These are phyloP conservation scores for Drosophila biarmipes DNA, from an alignment of 1,140 invertebrate species.

Conservation along the genomic window DNA sequence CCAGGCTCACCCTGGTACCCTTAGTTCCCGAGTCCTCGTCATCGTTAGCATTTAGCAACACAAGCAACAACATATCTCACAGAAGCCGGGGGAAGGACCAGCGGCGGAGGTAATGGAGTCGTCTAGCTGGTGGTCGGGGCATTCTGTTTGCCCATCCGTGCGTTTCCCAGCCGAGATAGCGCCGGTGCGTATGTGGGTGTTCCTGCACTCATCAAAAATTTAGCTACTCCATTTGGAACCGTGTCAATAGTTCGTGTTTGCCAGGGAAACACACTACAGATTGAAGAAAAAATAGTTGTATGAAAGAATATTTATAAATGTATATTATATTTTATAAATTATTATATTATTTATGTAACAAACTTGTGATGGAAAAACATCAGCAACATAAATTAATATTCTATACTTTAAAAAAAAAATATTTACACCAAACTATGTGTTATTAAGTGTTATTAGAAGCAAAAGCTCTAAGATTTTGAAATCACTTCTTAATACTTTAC, in stretches of 20 bases:
- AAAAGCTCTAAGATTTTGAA: too few species aligned
- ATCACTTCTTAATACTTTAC: too few species aligned
- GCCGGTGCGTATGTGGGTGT: conserved; percentile 28
- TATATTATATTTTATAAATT: too few species aligned
- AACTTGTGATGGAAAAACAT: too few species aligned
- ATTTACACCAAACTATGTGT: too few species aligned
- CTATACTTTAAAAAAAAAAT: too few species aligned
- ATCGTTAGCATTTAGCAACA: conserved; percentile 67
- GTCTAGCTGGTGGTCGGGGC: background rate
- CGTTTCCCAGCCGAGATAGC: conserved; percentile 56
- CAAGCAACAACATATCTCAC: conserved; percentile 73
- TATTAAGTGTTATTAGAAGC: too few species aligned
- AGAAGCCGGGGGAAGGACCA: conserved; percentile 14
- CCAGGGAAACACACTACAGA: too few species aligned
- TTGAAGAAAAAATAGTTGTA: too few species aligned
- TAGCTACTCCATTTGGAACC: background rate
- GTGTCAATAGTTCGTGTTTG: background rate
- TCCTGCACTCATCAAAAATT: conserved; percentile 8
- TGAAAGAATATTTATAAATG: too few species aligned
- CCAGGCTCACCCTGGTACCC: background rate
- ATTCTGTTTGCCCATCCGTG: conserved; percentile 52
- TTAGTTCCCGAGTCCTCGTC: conserved; percentile 11
- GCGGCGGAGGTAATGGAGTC: conserved; percentile 16
- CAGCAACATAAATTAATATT: too few species aligned
- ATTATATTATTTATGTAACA: too few species aligned